Base-by-base conservation (phyloP, 2,888 invertebrate genomes). In the Diloba caeruleocephala region DNA sequence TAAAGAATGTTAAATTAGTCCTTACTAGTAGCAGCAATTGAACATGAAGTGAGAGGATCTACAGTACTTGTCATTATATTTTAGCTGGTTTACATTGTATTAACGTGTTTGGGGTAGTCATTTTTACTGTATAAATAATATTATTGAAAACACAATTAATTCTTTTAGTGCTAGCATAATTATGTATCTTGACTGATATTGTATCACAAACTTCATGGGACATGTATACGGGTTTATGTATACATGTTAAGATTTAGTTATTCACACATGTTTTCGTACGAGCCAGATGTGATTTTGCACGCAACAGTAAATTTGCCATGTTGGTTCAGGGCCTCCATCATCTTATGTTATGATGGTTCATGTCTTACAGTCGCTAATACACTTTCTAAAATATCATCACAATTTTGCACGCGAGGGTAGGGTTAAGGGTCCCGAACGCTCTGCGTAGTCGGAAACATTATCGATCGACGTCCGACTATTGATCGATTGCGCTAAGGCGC, bases 31-130 rank as follows among this genome's bases (percentile, higher is more conserved):
- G 31, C 38, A 41, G 52, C 54, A 32, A 38, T 62, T 67, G 60
- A 57, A 52, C 21, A 28, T 13, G 53, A 76, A 79, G 84, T 79
- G 79, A 83, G 63, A 82, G 85, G 75, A 84, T 85, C 82, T 84
- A 82, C 83, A 80, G 52, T 51, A 60, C 19, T 50, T 57, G 19
- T 17, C 31, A 42, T 39, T 49, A 33, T 42, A 39, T 46, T 43
- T 55, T 46, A 44, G 55, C 31, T 44, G 41, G 55, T 48, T 36
- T 50, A 21, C 2, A 41, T 49, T 1, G 44, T 72, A 52, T 59
- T 59, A 56, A 69, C 44, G 31, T 48, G 19, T 38, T 50, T 55
- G 53, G 66, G 67, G 41, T 60, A 42, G 44, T 32, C 43, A 38
- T 6, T 39, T 26, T 51, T 32, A n/a, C 51, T 32, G 41, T 42